These are phyloP conservation scores for Gymnarchus niloticus DNA, from an alignment of 2,113 vertebrate genomes.

Conservation along the genomic window DNA sequence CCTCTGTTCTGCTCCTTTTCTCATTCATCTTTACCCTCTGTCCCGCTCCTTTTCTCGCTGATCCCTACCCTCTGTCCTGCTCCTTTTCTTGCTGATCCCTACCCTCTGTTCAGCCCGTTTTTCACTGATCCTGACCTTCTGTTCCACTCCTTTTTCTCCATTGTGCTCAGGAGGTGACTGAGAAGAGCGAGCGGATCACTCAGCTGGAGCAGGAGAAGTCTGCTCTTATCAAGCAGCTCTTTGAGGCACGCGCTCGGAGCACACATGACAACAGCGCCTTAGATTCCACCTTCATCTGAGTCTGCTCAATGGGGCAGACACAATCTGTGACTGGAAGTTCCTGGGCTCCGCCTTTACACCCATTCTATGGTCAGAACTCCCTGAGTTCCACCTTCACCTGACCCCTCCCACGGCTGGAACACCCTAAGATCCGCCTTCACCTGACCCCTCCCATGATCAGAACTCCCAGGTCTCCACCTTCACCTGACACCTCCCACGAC, in stretches of 20 bases:
- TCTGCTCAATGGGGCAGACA: neutral
- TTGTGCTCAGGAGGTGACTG: constrained; percentile 76
- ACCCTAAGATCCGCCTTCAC: neutral
- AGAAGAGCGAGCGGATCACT: constrained; percentile 84
- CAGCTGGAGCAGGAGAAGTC: constrained; percentile 95
- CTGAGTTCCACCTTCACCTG: constrained; percentile 73
- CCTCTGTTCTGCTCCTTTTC: neutral
- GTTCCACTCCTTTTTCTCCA: neutral
- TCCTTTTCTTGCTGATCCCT: neutral
- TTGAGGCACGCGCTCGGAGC: constrained; percentile 75
- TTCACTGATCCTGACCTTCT: too few relatives aligned
- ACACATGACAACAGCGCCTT: constrained; percentile 71
- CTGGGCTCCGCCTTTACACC: neutral
- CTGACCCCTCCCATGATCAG: neutral
- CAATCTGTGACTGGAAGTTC: neutral
- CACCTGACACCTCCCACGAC: neutral
- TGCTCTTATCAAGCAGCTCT: constrained; percentile 90
- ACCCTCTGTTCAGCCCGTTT: too few relatives aligned
- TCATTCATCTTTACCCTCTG: neutral
- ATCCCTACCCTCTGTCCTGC: neutral
- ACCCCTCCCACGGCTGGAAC: too few relatives aligned
- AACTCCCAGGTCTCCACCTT: neutral
- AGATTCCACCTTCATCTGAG: constrained; percentile 79
- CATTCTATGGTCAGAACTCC: constrained; percentile 63
- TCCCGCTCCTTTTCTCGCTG: neutral